These are phyloP conservation scores for Drosophila pallidifrons DNA, from an alignment of 1,140 invertebrate species.

Conservation along the genomic window DNA sequence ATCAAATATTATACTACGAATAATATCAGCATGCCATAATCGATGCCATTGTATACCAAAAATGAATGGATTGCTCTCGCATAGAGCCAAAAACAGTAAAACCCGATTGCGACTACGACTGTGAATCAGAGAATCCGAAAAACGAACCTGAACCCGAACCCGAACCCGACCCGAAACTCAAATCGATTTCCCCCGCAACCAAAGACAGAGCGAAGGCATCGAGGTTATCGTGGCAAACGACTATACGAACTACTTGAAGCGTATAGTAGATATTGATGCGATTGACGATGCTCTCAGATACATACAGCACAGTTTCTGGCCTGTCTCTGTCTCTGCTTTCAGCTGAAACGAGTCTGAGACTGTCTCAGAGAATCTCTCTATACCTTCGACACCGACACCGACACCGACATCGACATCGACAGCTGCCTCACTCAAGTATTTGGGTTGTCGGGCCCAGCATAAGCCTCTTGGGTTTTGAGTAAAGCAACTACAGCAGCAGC, in stretches of 20 bases:
- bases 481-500: no score
- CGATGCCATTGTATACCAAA: slow-evolving; percentile 74
- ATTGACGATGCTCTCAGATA: slow-evolving; percentile 30
- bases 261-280: slow-evolving; percentile 52
- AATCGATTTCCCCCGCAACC: slow-evolving; percentile 6
- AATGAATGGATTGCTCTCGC: slow-evolving; percentile 49
- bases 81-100: slow-evolving; percentile 57
- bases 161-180: slow-evolving; percentile 15
- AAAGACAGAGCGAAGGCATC: neutral
- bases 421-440: slow-evolving; percentile 59
- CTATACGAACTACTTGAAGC: slow-evolving; percentile 49
- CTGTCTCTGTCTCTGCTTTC: slow-evolving; percentile 7
- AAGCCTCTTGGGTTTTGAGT: slow-evolving; percentile 70
- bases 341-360: slow-evolving; percentile 49
- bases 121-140: no score
- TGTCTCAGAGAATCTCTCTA: slow-evolving; percentile 25
- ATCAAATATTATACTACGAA: slow-evolving; percentile 14
- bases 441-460: slow-evolving; percentile 67
- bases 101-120: slow-evolving; percentile 2
- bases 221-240: slow-evolving; percentile 40
- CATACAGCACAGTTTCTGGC: slow-evolving; percentile 24
- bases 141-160: slow-evolving; percentile 2
- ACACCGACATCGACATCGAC: slow-evolving; percentile 36
- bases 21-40: slow-evolving; percentile 56
- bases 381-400: slow-evolving; percentile 35